These are phyloP conservation scores for Mobula birostris DNA, from an alignment of 2,113 vertebrate species.

Conservation along the genomic window DNA sequence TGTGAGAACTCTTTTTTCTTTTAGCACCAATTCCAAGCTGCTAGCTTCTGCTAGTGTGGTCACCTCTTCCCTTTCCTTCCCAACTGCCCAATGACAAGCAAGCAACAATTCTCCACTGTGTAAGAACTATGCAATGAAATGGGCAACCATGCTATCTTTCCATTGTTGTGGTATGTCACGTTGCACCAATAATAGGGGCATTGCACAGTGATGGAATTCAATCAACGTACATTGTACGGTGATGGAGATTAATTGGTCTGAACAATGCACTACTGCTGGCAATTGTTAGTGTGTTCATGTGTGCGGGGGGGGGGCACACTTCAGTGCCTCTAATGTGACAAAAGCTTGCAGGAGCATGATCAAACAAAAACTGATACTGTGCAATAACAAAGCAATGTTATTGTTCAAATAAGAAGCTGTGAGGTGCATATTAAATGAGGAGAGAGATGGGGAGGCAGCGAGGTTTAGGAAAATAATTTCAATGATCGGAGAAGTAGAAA, in stretches of 20 bases:
- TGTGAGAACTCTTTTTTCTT: neutral
- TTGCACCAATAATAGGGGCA: neutral
- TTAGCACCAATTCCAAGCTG: neutral
- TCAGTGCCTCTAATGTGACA: no score
- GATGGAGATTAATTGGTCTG: neutral
- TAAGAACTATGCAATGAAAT: neutral
- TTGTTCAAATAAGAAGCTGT: neutral
- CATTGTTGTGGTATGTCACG: neutral
- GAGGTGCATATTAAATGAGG: neutral
- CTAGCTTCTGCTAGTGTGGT: neutral
- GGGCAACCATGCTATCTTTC: no score
- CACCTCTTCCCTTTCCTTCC: neutral
- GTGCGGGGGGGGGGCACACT: no score
- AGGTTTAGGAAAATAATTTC: neutral
- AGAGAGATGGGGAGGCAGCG: neutral
- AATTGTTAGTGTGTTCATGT: no score
- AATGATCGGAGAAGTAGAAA: neutral
- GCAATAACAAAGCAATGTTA: neutral
- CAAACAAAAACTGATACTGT: neutral
- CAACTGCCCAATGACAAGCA: neutral
- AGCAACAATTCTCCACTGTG: neutral
- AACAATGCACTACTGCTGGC: neutral
- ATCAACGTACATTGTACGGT: neutral
- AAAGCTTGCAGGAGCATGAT: no score
- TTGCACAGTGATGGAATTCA: neutral